phyloP scores from a whole-genome alignment of 2,797 vertebrate species.

The Platyrinchus mystaceus region DNA sequence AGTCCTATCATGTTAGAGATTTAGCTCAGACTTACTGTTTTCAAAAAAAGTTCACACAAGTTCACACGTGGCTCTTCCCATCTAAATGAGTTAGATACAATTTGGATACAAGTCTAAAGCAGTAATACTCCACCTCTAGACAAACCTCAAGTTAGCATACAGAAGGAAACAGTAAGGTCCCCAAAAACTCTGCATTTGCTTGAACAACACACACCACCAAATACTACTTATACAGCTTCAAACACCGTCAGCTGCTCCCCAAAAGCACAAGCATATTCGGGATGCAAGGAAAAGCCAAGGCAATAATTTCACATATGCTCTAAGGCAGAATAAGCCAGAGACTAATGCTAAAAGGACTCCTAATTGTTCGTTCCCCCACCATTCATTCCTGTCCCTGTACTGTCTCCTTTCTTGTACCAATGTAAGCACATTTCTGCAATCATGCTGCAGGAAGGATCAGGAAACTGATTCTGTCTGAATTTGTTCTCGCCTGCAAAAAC shows the following conservation, averaged over 20 bases:
- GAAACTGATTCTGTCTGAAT: not conserved
- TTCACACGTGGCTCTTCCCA: not conserved
- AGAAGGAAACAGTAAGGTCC: not conserved
- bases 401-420: not conserved
- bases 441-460: not conserved
- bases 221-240: not conserved
- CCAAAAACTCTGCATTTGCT: not conserved
- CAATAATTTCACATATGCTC: not conserved
- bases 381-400: not conserved
- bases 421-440: not conserved
- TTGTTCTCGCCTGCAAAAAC: not conserved
- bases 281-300: not conserved
- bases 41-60: not conserved
- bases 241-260: not conserved
- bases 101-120: not conserved
- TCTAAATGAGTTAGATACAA: not conserved
- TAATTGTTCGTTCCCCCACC: rapidly evolving
- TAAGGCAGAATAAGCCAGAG: not conserved
- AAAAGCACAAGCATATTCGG: not conserved
- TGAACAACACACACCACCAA: not conserved
- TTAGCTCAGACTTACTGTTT: not conserved
- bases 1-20: not conserved
- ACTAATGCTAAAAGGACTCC: not conserved
- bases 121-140: not conserved
- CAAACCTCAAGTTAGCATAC: not conserved